phyloP scores from a whole-genome alignment of 2,113 vertebrate genomes.

The Illadopsis cleaveri region DNA sequence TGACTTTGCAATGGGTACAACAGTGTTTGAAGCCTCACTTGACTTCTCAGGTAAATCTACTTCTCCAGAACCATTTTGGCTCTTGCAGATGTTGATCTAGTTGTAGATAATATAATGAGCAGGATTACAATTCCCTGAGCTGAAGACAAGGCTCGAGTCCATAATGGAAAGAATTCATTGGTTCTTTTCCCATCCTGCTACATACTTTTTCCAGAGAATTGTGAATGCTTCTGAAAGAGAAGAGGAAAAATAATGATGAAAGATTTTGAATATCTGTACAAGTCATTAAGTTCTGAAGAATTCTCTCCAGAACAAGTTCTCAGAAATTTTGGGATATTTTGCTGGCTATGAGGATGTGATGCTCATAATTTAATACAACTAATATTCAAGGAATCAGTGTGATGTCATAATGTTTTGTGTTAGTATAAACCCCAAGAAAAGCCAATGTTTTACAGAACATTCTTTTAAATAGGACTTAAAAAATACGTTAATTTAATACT shows the following conservation, averaged over 20 bases:
- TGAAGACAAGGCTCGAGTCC: background rate
- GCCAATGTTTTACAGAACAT: background rate
- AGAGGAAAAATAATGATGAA: background rate
- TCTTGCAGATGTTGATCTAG: background rate
- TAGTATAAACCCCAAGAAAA: background rate
- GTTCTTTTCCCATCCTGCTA: background rate
- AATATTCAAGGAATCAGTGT: background rate
- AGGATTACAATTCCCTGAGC: background rate
- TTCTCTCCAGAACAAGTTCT: background rate
- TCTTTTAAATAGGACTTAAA: background rate
- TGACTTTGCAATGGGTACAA: background rate
- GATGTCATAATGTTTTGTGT: background rate
- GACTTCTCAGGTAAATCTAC: background rate
- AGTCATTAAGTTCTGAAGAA: background rate
- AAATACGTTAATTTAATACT: background rate
- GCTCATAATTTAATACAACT: background rate
- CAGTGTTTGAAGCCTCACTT: background rate
- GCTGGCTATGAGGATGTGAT: background rate
- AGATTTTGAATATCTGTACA: background rate
- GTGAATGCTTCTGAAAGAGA: background rate
- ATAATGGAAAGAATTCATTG: background rate
- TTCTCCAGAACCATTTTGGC: background rate
- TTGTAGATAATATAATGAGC: background rate
- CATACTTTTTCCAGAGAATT: background rate
- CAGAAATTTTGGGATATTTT: background rate